Evolutionary conservation across 2,113 vertebrate genomes (phyloP), one percentile per base, ranked within the genome.

Genomic region (Ameiurus melas): DNA sequence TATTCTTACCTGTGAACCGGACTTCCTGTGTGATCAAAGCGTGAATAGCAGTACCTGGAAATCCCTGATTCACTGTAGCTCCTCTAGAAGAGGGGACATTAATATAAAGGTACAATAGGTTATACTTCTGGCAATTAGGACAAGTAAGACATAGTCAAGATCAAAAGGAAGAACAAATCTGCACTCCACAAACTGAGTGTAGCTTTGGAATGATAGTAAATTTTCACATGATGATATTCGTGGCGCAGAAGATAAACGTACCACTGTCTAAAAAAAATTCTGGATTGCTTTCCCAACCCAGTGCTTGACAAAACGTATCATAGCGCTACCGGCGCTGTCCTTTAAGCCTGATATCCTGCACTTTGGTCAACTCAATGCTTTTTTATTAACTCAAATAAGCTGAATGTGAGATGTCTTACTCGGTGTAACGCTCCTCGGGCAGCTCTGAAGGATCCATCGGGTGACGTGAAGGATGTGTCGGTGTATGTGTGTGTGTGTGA

Each of bases 361-460:
- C 10, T 39, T 75, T 22, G 73, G 3, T 25, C 47, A 27, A 77
- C 10, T 47, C 25, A 53, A n/a, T 1, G 2, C 47, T n/a, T 30
- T 17, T 25, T 10, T 75, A 12, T 75, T 75, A 25, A 47, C 39
- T 9, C 12, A 25, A 75, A 75, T 20, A 33, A 36, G 68, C 14
- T 55, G 20, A 9, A 77, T 22, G 6, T 78, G 57, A 80, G 20
- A 20, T 14, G 12, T 47, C 43, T 39, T 79, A 91, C 90, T 83
- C 78, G 83, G 25, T 87, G 83, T 1, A 70, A 39, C 12, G 83
- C 10, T 2, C 66, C 77, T 87, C 87, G 33, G 25, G 75, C 39
- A 0, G 95, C 94, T 91, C 96, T 91, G 91, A 95, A 96, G 90
- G 95, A 93, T 0, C 96, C 96, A 7, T 70, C 68, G 12, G n/a